These are phyloP conservation scores for Hirtodrosophila confusa DNA, from an alignment of 2,888 invertebrate species.

Conservation along the genomic window DNA sequence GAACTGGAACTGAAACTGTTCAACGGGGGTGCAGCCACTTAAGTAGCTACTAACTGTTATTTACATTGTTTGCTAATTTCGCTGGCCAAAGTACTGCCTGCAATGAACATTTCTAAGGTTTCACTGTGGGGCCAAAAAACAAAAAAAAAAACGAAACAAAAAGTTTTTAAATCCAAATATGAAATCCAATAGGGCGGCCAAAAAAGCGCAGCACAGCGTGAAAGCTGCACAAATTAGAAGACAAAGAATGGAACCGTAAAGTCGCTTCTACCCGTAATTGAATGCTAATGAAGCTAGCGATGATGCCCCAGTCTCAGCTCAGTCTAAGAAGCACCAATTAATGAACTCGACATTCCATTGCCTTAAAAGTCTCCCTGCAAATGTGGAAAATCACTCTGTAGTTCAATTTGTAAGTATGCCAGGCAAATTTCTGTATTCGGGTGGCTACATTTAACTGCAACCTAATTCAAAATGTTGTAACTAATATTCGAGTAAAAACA, in stretches of 20 bases:
- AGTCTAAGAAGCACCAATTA: too few species aligned
- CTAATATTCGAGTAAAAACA: too few species aligned
- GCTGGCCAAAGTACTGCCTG: conserved; percentile 35
- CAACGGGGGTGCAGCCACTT: conserved; percentile 44
- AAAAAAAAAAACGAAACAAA: conserved; percentile 2
- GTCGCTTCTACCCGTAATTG: conserved; percentile 13
- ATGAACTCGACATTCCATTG: too few species aligned
- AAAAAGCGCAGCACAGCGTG: conserved; percentile 48
- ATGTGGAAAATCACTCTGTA: too few species aligned
- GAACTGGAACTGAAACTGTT: conserved; percentile 15
- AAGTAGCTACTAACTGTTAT: conserved; percentile 78
- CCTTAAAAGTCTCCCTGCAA: too few species aligned
- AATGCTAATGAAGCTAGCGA: conserved; percentile 34
- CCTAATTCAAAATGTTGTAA: too few species aligned
- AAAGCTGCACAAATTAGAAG: conserved; percentile 31
- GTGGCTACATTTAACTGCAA: too few species aligned
- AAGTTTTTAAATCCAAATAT: conserved; percentile 59
- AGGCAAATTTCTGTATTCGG: too few species aligned
- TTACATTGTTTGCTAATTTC: conserved; percentile 78
- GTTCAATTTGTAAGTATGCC: too few species aligned
- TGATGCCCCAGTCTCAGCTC: neutral
- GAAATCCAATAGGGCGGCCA: conserved; percentile 65
- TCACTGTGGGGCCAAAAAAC: conserved; percentile 40
- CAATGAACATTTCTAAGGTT: conserved; percentile 61
- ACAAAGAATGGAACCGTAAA: conserved; percentile 15